These are phyloP conservation scores for Zaprionus taronus DNA, from an alignment of 1,140 invertebrate genomes.

Conservation along the genomic window DNA sequence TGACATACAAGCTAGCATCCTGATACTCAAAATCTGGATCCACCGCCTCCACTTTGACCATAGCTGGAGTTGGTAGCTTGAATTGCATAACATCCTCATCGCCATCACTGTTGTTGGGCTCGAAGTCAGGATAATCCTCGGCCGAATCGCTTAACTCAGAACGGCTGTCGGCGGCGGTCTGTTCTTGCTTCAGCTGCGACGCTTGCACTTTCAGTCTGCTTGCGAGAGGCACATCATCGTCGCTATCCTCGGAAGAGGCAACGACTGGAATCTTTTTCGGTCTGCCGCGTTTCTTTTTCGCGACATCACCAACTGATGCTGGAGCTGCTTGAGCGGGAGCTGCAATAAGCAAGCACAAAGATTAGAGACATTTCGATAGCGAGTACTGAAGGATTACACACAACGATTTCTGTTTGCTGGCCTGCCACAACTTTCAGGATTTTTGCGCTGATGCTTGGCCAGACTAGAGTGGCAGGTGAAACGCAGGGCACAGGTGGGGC, in stretches of 20 bases:
- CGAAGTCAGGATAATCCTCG: slow-evolving; percentile 75
- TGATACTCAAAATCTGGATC: slow-evolving; percentile 73
- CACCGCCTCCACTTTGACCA: slow-evolving; percentile 64
- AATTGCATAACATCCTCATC: slow-evolving; percentile 51
- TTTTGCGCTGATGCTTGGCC: slow-evolving; percentile 83
- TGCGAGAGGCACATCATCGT: slow-evolving; percentile 69
- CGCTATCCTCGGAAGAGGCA: slow-evolving; percentile 49
- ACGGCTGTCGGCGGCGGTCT: slow-evolving; percentile 29
- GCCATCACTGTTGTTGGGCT: slow-evolving; percentile 66
- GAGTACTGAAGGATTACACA: slow-evolving; percentile 17
- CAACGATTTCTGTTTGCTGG: slow-evolving; percentile 47
- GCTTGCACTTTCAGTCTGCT: slow-evolving; percentile 52
- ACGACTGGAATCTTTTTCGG: slow-evolving; percentile 38
- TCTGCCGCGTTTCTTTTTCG: slow-evolving; percentile 34
- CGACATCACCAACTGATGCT: background rate
- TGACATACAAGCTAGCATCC: slow-evolving; percentile 69
- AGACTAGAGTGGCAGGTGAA: slow-evolving; percentile 85
- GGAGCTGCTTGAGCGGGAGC: background rate
- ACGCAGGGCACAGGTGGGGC: slow-evolving; percentile 79
- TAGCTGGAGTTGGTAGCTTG: slow-evolving; percentile 62
- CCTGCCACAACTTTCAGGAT: slow-evolving; percentile 83
- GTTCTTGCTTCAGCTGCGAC: slow-evolving; percentile 63
- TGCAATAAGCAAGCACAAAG: slow-evolving; percentile 18
- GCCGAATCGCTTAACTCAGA: slow-evolving; percentile 63
- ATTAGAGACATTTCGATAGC: slow-evolving; percentile 12